A percentile compares a stretch with the other conserved stretches of the same genome.
phyloP scores from a whole-genome alignment of 2,113 vertebrate species.

The Chrysemys picta region DNA sequence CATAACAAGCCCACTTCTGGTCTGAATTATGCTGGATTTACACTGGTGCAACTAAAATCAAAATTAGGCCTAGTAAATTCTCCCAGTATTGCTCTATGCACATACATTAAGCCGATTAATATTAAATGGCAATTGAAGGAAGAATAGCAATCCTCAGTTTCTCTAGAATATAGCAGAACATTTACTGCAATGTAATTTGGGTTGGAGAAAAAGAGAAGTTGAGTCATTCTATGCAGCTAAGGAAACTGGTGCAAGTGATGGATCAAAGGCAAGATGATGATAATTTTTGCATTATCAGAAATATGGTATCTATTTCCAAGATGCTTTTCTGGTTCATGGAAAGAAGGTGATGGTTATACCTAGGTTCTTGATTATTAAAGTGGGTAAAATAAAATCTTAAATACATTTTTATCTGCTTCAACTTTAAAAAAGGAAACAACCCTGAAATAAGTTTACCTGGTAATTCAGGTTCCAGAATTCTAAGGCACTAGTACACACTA shows the following conservation, averaged over 20 bases:
- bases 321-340: neutral
- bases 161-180: neutral
- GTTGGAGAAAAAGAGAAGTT: neutral
- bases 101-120: fast-evolving
- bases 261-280: neutral
- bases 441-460: neutral
- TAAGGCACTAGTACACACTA: neutral
- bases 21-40: neutral
- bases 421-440: neutral
- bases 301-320: neutral
- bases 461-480: neutral
- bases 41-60: neutral
- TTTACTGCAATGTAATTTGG: neutral
- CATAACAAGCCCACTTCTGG: fast-evolving
- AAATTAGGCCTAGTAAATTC: neutral
- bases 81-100: neutral
- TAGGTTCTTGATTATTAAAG: neutral
- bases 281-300: neutral
- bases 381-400: neutral
- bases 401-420: neutral
- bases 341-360: neutral
- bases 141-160: neutral
- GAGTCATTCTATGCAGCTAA: neutral
- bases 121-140: neutral
- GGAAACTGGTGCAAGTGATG: neutral